Evolutionary conservation across 2,888 invertebrate genomes (phyloP).

Genomic region (Corbicula japonica): DNA sequence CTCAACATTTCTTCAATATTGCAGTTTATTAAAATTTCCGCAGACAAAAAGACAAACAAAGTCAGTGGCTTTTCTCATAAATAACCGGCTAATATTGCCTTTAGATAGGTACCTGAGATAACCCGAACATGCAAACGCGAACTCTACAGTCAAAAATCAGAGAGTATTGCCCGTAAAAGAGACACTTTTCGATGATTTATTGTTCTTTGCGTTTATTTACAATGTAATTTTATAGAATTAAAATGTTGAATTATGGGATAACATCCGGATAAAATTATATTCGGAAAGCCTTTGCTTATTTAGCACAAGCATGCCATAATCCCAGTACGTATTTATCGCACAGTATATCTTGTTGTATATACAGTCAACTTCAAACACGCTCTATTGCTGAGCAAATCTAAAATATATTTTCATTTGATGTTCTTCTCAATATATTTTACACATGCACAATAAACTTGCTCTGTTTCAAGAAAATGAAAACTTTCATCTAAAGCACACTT

Average conservation of each 20-base stretch:
- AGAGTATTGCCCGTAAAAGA: slow-evolving; percentile 31
- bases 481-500: too few relatives aligned
- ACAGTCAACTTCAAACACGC: too few relatives aligned
- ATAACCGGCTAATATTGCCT: slow-evolving; percentile 39
- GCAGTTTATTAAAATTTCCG: slow-evolving; percentile 47
- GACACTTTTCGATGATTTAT: slow-evolving; percentile 38
- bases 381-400: too few relatives aligned
- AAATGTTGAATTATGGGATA: slow-evolving; percentile 52
- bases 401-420: too few relatives aligned
- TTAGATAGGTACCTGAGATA: slow-evolving; percentile 43
- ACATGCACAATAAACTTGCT: too few relatives aligned
- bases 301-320: slow-evolving; percentile 25
- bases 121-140: slow-evolving; percentile 26
- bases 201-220: slow-evolving; percentile 49
- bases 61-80: slow-evolving; percentile 55
- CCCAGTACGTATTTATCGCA: slow-evolving; percentile 22
- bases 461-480: too few relatives aligned
- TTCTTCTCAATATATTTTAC: too few relatives aligned
- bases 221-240: slow-evolving; percentile 58
- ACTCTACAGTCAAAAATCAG: slow-evolving; percentile 40
- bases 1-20: slow-evolving; percentile 42
- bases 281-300: slow-evolving; percentile 39
- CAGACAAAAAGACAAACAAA: slow-evolving; percentile 55
- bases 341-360: slow-evolving; percentile 38
- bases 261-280: slow-evolving; percentile 52